phyloP scores from a whole-genome alignment of 2,888 invertebrate species.

The Drosophila testacea region DNA sequence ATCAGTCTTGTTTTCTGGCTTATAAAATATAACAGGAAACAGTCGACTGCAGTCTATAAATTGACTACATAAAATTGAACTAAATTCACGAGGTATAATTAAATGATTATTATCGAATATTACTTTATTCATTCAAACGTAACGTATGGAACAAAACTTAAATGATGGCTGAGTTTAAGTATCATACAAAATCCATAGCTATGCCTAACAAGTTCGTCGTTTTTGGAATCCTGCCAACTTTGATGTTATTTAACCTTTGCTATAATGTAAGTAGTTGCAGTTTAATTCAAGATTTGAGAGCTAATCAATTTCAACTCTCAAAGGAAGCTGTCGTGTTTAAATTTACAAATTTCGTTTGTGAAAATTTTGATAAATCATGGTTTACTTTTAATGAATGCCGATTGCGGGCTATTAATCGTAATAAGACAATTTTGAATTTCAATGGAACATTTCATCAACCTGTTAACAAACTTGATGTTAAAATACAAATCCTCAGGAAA shows the following conservation, averaged over 20 bases:
- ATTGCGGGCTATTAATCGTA: conserved; percentile 6
- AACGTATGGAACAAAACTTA: too few relatives aligned
- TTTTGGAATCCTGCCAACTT: neutral
- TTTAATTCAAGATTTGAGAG: neutral
- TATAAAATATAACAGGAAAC: too few relatives aligned
- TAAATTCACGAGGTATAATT: too few relatives aligned
- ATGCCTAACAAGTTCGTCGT: neutral
- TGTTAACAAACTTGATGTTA: neutral
- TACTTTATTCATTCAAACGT: too few relatives aligned
- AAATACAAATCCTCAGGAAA: neutral
- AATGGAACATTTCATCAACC: conserved; percentile 4
- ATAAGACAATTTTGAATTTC: conserved; percentile 5
- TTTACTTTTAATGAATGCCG: conserved; percentile 2
- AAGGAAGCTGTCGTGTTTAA: conserved; percentile 5
- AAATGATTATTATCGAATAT: too few relatives aligned
- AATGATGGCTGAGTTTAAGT: neutral
- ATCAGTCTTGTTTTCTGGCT: too few relatives aligned
- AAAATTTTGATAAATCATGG: conserved; percentile 4
- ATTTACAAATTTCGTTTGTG: conserved; percentile 10
- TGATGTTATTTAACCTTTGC: neutral
- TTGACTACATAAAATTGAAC: too few relatives aligned
- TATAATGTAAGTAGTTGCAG: neutral
- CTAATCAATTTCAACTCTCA: neutral
- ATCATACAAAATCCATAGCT: neutral
- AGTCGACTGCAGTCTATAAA: too few relatives aligned